Evolutionary conservation across 2,113 vertebrate species (phyloP).

Genomic region (Elaphurus davidianus): DNA sequence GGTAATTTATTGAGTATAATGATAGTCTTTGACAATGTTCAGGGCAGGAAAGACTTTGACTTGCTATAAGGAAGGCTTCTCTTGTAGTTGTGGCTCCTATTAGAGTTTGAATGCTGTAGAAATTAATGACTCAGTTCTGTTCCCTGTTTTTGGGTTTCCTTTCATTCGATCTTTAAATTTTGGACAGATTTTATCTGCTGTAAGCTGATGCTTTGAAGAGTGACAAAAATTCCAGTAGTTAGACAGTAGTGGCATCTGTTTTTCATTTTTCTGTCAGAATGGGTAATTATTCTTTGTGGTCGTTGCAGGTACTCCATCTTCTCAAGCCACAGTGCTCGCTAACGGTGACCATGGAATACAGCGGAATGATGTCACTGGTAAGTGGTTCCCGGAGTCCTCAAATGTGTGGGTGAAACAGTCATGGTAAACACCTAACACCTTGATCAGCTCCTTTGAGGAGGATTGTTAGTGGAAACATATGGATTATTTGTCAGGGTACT

Average conservation of each 20-base stretch:
- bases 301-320: constrained; percentile 74
- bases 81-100: background rate
- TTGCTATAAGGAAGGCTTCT: background rate
- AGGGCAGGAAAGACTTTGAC: background rate
- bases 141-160: background rate
- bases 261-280: background rate
- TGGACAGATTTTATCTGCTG: background rate
- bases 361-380: constrained; percentile 75
- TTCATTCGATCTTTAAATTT: constrained; percentile 5
- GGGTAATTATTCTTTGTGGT: constrained; percentile 19
- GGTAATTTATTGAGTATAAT: background rate
- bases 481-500: background rate
- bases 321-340: constrained; percentile 82
- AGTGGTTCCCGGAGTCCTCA: constrained; percentile 14
- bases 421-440: background rate
- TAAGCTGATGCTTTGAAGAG: background rate
- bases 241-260: background rate
- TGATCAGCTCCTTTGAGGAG: background rate
- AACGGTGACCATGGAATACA: constrained; percentile 89
- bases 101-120: background rate
- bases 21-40: background rate
- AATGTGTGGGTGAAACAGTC: background rate
- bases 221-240: background rate
- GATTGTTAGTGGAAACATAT: background rate
- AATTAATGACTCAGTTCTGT: background rate